Evolutionary conservation across 1,140 invertebrate genomes (phyloP).

Genomic region (Stratiolaelaps scimitus): DNA sequence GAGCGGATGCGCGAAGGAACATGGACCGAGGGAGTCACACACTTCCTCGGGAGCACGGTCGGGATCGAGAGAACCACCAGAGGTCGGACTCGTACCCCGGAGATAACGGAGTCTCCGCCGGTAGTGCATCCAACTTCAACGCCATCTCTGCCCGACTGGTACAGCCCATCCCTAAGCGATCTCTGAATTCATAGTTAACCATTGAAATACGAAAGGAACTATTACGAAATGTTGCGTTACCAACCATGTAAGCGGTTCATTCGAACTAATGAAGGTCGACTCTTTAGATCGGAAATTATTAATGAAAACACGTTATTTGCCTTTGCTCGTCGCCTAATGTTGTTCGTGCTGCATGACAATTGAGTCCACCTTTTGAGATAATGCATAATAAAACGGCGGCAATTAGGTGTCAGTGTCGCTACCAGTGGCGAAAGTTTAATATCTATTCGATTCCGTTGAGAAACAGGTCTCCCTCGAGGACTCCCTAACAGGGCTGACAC

Average conservation of each 20-base stretch:
- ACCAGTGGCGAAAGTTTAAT: neutral
- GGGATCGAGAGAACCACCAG: neutral
- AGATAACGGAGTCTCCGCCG: neutral
- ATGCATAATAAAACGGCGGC: too few relatives aligned
- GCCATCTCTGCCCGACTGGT: conserved; percentile 28
- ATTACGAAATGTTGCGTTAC: too few relatives aligned
- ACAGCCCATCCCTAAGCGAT: neutral
- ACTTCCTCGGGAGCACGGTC: conserved; percentile 22
- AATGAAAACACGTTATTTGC: too few relatives aligned
- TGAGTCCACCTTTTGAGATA: too few relatives aligned
- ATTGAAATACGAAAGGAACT: too few relatives aligned
- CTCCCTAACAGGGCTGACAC: conserved; percentile 12
- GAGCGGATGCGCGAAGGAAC: conserved; percentile 24
- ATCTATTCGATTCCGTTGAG: neutral
- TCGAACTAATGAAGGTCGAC: too few relatives aligned
- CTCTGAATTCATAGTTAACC: too few relatives aligned
- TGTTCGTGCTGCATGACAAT: too few relatives aligned
- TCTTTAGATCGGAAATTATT: too few relatives aligned
- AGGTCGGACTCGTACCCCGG: conserved; percentile 26
- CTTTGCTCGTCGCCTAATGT: too few relatives aligned
- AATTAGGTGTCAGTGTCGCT: too few relatives aligned
- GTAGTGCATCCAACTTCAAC: conserved; percentile 27
- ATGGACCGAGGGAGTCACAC: neutral
- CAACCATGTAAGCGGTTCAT: too few relatives aligned
- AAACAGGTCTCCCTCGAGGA: conserved; percentile 23